Conservation (phyloP, 2,113 vertebrate species). For the Bos javanicus region DNA sequence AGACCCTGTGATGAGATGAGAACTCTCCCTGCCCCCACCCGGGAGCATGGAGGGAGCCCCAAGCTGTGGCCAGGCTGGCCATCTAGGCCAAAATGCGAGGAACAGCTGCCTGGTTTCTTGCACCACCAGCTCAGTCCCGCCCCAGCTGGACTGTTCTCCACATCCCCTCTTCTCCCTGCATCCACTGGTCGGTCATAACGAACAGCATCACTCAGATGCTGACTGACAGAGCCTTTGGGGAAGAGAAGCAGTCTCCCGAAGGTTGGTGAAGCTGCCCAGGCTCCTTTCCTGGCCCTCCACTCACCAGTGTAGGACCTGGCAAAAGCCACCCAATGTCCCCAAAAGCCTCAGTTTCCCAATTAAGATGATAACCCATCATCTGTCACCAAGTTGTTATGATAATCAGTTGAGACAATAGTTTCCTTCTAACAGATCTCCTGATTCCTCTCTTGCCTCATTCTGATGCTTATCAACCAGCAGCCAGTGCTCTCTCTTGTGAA, state of each 20-base stretch:
- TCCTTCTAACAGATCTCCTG: not conserved
- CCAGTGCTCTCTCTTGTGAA: not conserved
- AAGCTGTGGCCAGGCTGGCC: not conserved
- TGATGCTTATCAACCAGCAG: not conserved
- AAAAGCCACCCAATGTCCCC: not conserved
- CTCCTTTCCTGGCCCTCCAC: rapidly evolving
- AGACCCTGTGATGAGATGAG: not conserved
- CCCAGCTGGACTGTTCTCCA: not conserved
- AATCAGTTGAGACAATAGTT: not conserved
- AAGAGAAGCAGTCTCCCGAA: not conserved
- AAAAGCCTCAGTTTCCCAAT: not conserved
- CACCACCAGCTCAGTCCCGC: not conserved
- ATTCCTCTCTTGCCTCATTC: not conserved
- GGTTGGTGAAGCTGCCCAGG: not conserved
- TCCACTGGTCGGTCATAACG: not conserved
- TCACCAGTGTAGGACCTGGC: not conserved
- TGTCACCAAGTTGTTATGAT: rapidly evolving
- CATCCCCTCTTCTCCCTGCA: not conserved
- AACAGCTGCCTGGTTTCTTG: not conserved
- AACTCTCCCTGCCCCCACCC: not conserved
- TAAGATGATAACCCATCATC: not conserved
- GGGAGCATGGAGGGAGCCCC: not conserved
- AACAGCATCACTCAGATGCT: not conserved
- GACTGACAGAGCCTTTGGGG: not conserved
- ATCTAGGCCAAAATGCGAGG: not conserved